Base-by-base conservation (phyloP, 2,113 vertebrate genomes). In the Nycticebus coucang region DNA sequence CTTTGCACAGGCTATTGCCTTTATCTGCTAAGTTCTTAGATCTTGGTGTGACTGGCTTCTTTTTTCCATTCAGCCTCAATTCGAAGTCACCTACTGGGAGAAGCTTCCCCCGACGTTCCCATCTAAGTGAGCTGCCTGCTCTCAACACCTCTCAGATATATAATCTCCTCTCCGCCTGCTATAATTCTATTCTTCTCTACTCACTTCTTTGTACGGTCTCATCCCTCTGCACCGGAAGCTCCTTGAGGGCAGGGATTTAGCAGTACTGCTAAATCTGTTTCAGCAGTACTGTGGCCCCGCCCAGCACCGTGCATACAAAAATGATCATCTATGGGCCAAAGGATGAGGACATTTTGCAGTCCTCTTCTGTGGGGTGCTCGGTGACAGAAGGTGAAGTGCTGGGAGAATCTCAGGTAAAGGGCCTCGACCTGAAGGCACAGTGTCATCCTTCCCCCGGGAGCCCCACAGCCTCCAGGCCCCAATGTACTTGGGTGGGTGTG, bases 381-480 rank as follows among this genome's bases (percentile, higher is more conserved):
- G 45, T 50, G 45, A 37, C 24, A 71, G 82, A 19, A 9, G 92
- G 28, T 17, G 50, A 53, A 8, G 35, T 7, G 13, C 62, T 0
- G 26, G 26, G 26, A 30, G n/a, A 26, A 18, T 12, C n/a, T 22
- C 30, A 12, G 5, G 11, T 4, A n/a, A 41, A 59, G 15, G 53
- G 53, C 7, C 8, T 5, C 4, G 4, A 35, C 30, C 17, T 10
- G 64, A 50, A 22, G 3, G 3, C 24, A 19, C 13, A 26, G 60
- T 0, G 2, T 50, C 26, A 18, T 60, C 12, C 66, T 59, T 22
- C 53, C 35, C 22, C 45, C 0, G 10, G 26, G n/a, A 30, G 8
- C 15, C 77, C 37, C 28, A 1, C 0, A 3, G 62, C n/a, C n/a
- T 24, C 50, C 18, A 17, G 35, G 17, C 50, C 37, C 0, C 30